These are phyloP conservation scores for Ectropis grisescens DNA, from an alignment of 1,140 invertebrate genomes.

Conservation along the genomic window DNA sequence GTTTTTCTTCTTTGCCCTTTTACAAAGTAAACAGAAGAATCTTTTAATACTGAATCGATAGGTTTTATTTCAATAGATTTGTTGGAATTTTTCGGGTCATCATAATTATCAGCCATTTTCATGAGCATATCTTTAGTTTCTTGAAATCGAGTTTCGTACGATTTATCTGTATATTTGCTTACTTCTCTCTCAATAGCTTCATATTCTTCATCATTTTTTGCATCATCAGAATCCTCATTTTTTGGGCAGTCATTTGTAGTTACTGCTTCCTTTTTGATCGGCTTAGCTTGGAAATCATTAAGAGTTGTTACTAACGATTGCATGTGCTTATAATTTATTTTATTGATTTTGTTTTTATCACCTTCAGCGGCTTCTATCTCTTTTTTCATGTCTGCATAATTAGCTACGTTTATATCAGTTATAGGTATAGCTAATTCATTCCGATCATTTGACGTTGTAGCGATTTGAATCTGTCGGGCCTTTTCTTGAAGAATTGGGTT, in stretches of 20 bases:
- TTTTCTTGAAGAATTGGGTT: slow-evolving; percentile 52
- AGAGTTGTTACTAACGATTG: slow-evolving; percentile 35
- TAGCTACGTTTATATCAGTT: slow-evolving; percentile 38
- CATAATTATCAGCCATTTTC: slow-evolving; percentile 44
- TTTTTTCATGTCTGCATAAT: slow-evolving; percentile 31
- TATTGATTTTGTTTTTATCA: slow-evolving; percentile 28
- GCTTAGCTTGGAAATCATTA: slow-evolving; percentile 21
- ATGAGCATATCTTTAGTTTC: slow-evolving; percentile 52
- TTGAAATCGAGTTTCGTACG: slow-evolving; percentile 49
- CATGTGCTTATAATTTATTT: slow-evolving; percentile 50
- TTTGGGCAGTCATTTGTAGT: neutral
- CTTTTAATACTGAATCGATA: slow-evolving; percentile 33
- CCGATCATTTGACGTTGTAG: slow-evolving; percentile 18
- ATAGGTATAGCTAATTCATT: slow-evolving; percentile 31
- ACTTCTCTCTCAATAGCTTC: slow-evolving; percentile 54
- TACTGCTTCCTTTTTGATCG: slow-evolving; percentile 3
- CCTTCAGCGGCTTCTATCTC: slow-evolving; percentile 32
- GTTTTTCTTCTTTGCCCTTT: slow-evolving; percentile 21
- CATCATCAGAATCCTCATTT: slow-evolving; percentile 14
- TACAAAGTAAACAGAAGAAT: slow-evolving; percentile 35
- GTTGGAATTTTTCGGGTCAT: slow-evolving; percentile 19
- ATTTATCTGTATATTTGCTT: slow-evolving; percentile 48
- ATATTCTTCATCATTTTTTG: slow-evolving; percentile 36
- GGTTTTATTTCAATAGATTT: slow-evolving; percentile 4
- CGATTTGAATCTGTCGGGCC: slow-evolving; percentile 56